phyloP scores from a whole-genome alignment of 2,113 vertebrate genomes.

The Salvelinus sp. region DNA sequence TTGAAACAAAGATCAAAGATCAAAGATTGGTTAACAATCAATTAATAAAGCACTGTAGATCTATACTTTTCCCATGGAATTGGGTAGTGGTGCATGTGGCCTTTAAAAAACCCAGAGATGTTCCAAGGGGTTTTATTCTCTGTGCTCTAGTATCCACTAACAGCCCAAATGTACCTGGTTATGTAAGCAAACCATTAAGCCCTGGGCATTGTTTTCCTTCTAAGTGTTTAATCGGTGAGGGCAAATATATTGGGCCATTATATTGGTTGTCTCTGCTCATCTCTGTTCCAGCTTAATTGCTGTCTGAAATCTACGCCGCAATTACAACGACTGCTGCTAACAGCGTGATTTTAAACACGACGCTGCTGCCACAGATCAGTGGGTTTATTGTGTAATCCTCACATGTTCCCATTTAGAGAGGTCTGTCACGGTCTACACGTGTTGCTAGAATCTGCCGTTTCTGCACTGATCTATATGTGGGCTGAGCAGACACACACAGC shows the following conservation, averaged over 20 bases:
- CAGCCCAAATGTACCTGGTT: background rate
- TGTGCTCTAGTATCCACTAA: background rate
- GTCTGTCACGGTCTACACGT: background rate
- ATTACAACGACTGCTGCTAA: conserved; percentile 24
- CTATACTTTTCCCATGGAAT: no score
- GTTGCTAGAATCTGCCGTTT: background rate
- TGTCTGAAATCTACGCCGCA: conserved; percentile 8
- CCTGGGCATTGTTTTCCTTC: background rate
- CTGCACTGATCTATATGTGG: background rate
- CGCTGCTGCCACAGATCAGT: conserved; percentile 29
- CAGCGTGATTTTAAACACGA: conserved; percentile 29
- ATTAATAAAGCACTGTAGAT: no score
- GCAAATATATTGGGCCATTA: conserved; percentile 11
- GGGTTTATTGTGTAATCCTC: conserved; percentile 25
- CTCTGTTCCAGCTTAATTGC: conserved; percentile 7
- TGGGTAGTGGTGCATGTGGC: no score
- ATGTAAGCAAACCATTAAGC: background rate
- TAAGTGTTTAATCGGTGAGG: background rate
- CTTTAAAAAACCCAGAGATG: no score
- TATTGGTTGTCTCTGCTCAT: conserved; percentile 37
- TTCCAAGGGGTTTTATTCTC: no score
- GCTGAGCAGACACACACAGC: background rate
- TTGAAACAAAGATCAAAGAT: no score
- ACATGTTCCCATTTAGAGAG: conserved; percentile 7
- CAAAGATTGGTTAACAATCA: no score